These are phyloP conservation scores for Tanypteryx hageni DNA, from an alignment of 2,888 invertebrate genomes.

Conservation along the genomic window DNA sequence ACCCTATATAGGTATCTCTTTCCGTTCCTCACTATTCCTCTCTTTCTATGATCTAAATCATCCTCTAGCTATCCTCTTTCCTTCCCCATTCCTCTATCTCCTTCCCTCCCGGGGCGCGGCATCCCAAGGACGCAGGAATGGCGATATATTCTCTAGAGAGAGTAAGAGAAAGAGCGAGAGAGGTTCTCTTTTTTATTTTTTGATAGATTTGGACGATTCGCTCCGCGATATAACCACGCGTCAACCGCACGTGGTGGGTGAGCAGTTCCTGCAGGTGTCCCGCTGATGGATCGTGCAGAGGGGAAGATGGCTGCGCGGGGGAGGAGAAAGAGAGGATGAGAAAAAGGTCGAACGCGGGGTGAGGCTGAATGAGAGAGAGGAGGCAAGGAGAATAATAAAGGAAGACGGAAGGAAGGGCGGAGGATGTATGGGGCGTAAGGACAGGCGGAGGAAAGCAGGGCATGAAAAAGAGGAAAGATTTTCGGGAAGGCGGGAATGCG, in stretches of 20 bases:
- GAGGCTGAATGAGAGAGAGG: background rate
- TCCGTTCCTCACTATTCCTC: too few relatives aligned
- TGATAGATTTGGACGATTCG: slow-evolving; percentile 28
- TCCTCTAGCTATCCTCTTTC: background rate
- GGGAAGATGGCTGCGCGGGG: background rate
- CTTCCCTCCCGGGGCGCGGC: background rate
- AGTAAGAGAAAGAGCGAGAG: background rate
- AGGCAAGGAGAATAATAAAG: background rate
- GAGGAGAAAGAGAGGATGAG: background rate
- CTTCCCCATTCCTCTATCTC: background rate
- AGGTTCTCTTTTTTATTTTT: background rate
- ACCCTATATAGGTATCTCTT: too few relatives aligned
- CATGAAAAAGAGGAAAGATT: background rate
- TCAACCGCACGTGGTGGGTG: slow-evolving; percentile 11
- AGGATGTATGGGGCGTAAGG: background rate
- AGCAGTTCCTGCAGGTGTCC: slow-evolving; percentile 18
- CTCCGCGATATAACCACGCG: slow-evolving; percentile 8
- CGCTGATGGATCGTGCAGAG: background rate
- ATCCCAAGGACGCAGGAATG: slow-evolving; percentile 8
- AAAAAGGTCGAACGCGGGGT: background rate
- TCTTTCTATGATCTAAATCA: too few relatives aligned
- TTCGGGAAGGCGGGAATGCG: background rate
- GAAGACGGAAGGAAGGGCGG: background rate
- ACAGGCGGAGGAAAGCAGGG: background rate
- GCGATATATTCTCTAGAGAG: background rate